Base-by-base conservation (phyloP, 2,113 vertebrate genomes). In the Scatophagus argus region DNA sequence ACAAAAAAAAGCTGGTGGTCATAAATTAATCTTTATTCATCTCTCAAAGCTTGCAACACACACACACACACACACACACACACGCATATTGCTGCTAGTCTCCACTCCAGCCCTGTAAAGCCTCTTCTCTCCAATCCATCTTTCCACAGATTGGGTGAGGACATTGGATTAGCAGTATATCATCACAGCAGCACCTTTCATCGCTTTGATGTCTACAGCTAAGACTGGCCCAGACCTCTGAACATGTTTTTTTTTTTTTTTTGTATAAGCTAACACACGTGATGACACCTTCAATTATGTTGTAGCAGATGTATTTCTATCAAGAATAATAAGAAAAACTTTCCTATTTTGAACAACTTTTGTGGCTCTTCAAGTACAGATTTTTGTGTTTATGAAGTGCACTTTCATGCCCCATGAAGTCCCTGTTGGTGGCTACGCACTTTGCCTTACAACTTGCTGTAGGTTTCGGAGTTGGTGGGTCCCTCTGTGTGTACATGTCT, bases 131-230 rank as follows among this genome's bases (percentile, higher is more conserved):
- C 66, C 38, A n/a, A n/a, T 67, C 55, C 2, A 79, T 51, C 46
- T 32, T 41, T 69, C 19, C 13, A 70, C 12, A 62, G 58, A 63
- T 84, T 73, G 71, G 69, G 36, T 32, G 29, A 72, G 63, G 61
- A 75, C 54, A 16, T 27, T 0, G 14, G 74, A 61, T 74, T 75
- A 68, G 41, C 74, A 61, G 27, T 17, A 23, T 62, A 19, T 65
- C 49, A 32, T 60, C 39, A 34, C 21, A 55, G 39, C 31, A 31
- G 5, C 9, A 14, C 25, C 34, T 56, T 59, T 46, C 38, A 58
- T 66, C 17, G 64, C 65, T 61, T 49, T 73, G 13, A 47, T 63
- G 19, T 60, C 58, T 8, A 8, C 19, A 39, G 31, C 39, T 32
- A 60, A 54, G 27, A 55, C 54, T 66, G 68, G 7, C 5, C 12